Conservation (phyloP, 2,888 invertebrate species). For the Norana najaformis region DNA sequence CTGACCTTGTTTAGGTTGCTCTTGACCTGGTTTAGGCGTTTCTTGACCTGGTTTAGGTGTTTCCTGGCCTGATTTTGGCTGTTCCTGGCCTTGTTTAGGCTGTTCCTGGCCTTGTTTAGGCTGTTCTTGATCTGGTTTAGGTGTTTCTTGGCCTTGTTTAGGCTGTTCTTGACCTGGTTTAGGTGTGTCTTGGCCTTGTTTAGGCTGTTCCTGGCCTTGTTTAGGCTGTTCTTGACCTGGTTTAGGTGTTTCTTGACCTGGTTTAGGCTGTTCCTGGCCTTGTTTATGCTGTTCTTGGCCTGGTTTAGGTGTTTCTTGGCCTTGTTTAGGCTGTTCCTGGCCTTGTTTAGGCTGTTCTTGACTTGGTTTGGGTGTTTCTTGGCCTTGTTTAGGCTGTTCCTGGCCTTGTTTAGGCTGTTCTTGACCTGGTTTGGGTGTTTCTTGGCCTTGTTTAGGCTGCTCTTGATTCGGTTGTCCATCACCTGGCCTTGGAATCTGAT, state of each 20-base stretch:
- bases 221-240: neutral
- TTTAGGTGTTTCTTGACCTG: neutral
- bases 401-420: neutral
- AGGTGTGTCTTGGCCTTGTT: neutral
- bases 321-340: neutral
- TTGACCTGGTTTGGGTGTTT: neutral
- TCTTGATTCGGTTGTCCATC: neutral
- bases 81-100: neutral
- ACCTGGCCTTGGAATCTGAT: neutral
- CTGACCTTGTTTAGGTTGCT: neutral
- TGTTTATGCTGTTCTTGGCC: neutral
- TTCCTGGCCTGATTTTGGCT: neutral
- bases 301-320: neutral
- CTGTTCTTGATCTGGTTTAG: neutral
- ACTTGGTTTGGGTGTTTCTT: neutral
- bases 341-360: neutral
- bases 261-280: neutral
- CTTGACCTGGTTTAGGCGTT: neutral
- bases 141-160: neutral
- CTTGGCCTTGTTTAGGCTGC: neutral
- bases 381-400: neutral
- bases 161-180: neutral
- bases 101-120: neutral
- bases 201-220: conserved; percentile 3
- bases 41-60: neutral